A percentile compares a stretch with the other conserved stretches of the same genome.
Conservation (phyloP, 30 jellyfish, hydroid and myxozoan species). For the Hydractinia echinata region DNA sequence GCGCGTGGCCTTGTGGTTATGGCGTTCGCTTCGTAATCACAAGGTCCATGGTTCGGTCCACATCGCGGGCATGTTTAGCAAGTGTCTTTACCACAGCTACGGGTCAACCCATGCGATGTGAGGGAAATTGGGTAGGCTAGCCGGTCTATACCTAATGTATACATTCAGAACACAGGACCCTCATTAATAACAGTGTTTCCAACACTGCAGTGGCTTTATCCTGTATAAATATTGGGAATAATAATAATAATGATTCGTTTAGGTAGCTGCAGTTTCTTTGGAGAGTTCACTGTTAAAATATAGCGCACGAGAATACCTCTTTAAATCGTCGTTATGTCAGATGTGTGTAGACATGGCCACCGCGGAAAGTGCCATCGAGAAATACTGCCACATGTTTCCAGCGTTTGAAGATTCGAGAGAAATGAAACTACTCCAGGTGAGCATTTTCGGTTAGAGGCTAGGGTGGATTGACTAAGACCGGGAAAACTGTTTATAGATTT, state of each 20-base stretch:
- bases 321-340: constrained; percentile 72
- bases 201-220: too few species aligned
- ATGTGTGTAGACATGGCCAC: constrained; percentile 71
- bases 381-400: constrained; percentile 83
- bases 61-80: too few species aligned
- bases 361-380: constrained; percentile 65
- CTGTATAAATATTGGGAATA: neutral
- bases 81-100: too few species aligned
- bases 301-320: constrained; percentile 89
- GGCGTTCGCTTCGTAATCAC: too few species aligned
- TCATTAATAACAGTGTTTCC: too few species aligned
- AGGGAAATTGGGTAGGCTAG: too few species aligned
- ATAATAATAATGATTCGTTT: neutral
- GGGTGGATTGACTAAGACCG: too few species aligned
- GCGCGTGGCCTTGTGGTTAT: too few species aligned
- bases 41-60: too few species aligned
- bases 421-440: constrained; percentile 65
- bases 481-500: too few species aligned
- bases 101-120: too few species aligned
- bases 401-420: constrained; percentile 97
- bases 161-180: neutral
- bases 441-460: neutral
- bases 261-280: constrained; percentile 85
- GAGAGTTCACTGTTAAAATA: constrained; percentile 89
- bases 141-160: too few species aligned